Base-by-base conservation (phyloP, 2,797 vertebrate species). In the Zalophus californianus region DNA sequence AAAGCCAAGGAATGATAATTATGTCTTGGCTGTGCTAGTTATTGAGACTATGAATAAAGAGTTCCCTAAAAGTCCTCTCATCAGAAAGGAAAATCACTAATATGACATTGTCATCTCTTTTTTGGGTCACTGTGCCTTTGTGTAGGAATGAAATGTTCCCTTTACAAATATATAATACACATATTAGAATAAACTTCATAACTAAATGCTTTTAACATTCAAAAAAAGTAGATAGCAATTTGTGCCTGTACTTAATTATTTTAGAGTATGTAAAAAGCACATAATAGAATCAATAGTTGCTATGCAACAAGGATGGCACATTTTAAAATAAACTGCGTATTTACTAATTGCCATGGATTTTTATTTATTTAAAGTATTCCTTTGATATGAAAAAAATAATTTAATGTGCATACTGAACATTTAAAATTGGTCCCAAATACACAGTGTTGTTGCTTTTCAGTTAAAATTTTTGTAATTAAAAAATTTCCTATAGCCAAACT, bases 71-170 rank as follows among this genome's bases (percentile, higher is more conserved):
- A 84, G 86, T 25, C 13, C 12, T 97, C 97, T 96, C 48, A 86
- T 95, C 73, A 97, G 93, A 80, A 75, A 78, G 64, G 93, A 97
- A 91, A 96, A 86, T 97, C 27, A 0, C 58, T 97, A 87, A 41
- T 78, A 77, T 92, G 97, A 97, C 97, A 98, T 84, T 85, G 7
- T 48, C 92, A 78, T 78, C 90, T 92, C 91, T 98, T 96, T 66
- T 87, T 93, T 94, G 93, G 98, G 98, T 98, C 98, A 97, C 38
- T 72, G 87, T 98, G 98, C 92, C 97, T 97, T 87, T 95, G 97
- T 25, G 1, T 95, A 95, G 96, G 97, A 77, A 93, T 78, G 64
- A 97, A 92, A 66, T 95, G 86, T 96, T 98, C 97, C 84, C 89
- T 97, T 58, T 95, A 97, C 35, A 86, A 98, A 98, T 96, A 83